These are phyloP conservation scores for Chelonia mydas DNA, from an alignment of 2,797 vertebrate genomes.

Conservation along the genomic window DNA sequence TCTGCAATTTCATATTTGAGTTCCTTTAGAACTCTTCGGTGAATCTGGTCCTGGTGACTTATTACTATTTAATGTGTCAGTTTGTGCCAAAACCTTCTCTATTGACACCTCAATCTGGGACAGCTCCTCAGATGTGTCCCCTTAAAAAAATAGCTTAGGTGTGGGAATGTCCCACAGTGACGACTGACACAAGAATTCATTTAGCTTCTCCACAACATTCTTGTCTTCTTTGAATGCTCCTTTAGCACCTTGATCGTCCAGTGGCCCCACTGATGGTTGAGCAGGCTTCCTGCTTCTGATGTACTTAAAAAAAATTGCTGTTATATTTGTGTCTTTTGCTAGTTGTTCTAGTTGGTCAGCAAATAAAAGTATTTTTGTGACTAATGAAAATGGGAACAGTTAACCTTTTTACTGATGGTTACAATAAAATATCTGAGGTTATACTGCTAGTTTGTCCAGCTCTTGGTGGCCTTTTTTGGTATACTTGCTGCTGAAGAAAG, in stretches of 20 bases:
- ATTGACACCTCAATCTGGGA: no score
- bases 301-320: neutral
- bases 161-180: neutral
- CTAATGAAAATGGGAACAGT: neutral
- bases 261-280: neutral
- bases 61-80: neutral
- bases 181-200: neutral
- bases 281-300: neutral
- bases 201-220: neutral
- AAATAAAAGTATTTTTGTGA: neutral
- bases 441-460: neutral
- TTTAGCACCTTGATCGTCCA: neutral
- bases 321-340: neutral
- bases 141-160: neutral
- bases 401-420: neutral
- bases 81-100: neutral
- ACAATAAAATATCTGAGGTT: neutral
- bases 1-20: neutral
- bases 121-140: neutral
- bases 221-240: neutral
- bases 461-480: neutral
- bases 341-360: neutral
- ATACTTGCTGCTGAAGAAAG: neutral
- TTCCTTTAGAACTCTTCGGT: neutral
- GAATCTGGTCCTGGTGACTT: neutral